These are phyloP conservation scores for Decapterus maruadsi DNA, from an alignment of 2,797 vertebrate species.

Conservation along the genomic window DNA sequence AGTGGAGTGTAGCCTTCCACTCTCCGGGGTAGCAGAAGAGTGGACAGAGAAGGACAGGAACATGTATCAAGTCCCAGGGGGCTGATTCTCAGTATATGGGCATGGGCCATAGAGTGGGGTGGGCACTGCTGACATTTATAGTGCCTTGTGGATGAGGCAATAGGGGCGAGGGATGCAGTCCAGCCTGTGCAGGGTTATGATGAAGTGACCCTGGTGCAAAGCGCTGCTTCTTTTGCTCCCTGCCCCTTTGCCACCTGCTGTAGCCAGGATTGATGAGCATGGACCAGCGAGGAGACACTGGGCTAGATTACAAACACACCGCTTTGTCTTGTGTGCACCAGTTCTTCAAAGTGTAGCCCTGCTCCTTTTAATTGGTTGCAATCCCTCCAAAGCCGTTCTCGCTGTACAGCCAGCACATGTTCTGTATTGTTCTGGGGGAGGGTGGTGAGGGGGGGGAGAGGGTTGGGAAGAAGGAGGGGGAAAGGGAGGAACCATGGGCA, in stretches of 20 bases:
- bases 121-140: constrained; percentile 71
- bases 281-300: constrained; percentile 73
- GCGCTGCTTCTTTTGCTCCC: constrained; percentile 37
- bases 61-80: constrained; percentile 68
- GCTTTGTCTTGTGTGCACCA: constrained; percentile 81
- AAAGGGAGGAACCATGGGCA: background rate
- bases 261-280: constrained; percentile 83
- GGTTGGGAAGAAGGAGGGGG: background rate
- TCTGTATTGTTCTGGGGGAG: constrained; percentile 50
- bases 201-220: constrained; percentile 71
- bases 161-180: constrained; percentile 47
- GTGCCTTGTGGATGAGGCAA: constrained; percentile 53
- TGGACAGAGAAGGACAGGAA: constrained; percentile 68
- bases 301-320: constrained; percentile 84
- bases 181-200: constrained; percentile 66
- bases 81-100: constrained; percentile 53
- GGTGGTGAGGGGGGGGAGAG: background rate
- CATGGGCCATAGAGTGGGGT: constrained; percentile 27
- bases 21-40: constrained; percentile 46
- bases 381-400: constrained; percentile 74
- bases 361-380: constrained; percentile 82
- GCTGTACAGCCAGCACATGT: constrained; percentile 42
- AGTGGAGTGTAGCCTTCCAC: constrained; percentile 45
- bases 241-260: constrained; percentile 76
- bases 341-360: constrained; percentile 71